Evolutionary conservation across 2,113 vertebrate genomes (phyloP), one percentile per base, ranked within the genome.

Genomic region (Thunnus thynnus): DNA sequence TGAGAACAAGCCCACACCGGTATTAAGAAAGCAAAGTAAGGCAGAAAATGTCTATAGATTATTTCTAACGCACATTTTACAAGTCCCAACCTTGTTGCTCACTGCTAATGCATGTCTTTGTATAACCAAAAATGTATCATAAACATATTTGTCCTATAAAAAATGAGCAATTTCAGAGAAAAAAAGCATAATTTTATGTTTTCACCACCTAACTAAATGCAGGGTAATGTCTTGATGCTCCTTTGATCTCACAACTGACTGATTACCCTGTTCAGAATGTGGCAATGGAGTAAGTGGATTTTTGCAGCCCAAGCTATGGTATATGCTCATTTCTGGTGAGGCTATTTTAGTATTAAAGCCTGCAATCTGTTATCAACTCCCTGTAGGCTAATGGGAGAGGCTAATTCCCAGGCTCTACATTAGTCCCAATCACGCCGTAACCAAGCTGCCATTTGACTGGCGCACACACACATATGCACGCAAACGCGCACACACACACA

Each of bases 351-450:
- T 66, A 83, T 79, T 76, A 87, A 30, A 75, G 82, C 60, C 65
- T 32, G 62, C 78, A 85, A 85, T 88, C 79, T 86, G 82, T 89
- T 88, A 82, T 84, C 77, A 90, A 66, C 80, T 82, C 76, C 74
- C 71, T 0, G n/a, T 47, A 72, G 69, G 71, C 63, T 79, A 83
- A 84, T 76, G 41, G 73, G 47, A 72, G 61, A 74, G 54, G 69
- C 72, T 77, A 86, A 86, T 78, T 84, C 76, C 52, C 56, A 66
- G 44, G 67, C 73, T 83, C 80, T 74, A 78, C 20, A 86, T 87
- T 81, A 70, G 76, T 66, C 78, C 68, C 67, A 85, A 77, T 86
- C 71, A 86, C 78, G 72, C 75, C 18, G 7, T 65, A 81, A 81
- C 73, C 57, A 76, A 80, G 70, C 75, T 73, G 60, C 46, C 12